A percentile compares a stretch with the other conserved stretches of the same genome.
phyloP scores from a whole-genome alignment of 2,797 vertebrate genomes.

The Delichon dasypus region DNA sequence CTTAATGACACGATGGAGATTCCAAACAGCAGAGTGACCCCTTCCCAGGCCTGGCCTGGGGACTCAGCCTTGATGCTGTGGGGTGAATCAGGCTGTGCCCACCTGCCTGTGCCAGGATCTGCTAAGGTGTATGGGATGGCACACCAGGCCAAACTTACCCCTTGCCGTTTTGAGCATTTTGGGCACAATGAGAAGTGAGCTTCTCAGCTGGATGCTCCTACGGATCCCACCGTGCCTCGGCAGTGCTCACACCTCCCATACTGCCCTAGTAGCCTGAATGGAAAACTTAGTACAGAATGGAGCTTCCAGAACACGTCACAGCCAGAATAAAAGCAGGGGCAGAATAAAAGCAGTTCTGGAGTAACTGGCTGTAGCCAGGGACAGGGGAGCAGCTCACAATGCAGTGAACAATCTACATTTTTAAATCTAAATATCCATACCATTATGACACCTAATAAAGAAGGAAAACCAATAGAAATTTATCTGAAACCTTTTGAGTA shows the following conservation, averaged over 20 bases:
- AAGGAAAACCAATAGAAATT: not conserved
- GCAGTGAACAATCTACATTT: not conserved
- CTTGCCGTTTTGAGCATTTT: rapidly evolving
- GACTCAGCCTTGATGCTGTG: not conserved
- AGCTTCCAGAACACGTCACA: not conserved
- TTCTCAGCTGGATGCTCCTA: not conserved
- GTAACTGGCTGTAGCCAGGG: not conserved
- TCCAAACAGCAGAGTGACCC: rapidly evolving
- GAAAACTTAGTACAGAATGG: not conserved
- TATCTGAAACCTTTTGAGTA: not conserved
- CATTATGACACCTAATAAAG: not conserved
- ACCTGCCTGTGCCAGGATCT: not conserved
- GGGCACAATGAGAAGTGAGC: not conserved
- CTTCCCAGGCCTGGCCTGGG: not conserved
- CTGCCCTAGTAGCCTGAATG: not conserved
- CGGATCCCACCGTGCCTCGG: not conserved
- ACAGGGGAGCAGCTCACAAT: not conserved
- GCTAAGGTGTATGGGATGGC: not conserved
- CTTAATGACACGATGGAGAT: not conserved
- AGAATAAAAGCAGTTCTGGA: not conserved
- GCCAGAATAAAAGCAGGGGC: not conserved
- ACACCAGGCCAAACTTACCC: not conserved
- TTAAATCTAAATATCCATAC: not conserved
- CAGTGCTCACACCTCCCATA: not conserved
- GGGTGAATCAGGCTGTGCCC: not conserved